phyloP scores from a whole-genome alignment of 2,888 invertebrate species.

The Cantharis nigra region DNA sequence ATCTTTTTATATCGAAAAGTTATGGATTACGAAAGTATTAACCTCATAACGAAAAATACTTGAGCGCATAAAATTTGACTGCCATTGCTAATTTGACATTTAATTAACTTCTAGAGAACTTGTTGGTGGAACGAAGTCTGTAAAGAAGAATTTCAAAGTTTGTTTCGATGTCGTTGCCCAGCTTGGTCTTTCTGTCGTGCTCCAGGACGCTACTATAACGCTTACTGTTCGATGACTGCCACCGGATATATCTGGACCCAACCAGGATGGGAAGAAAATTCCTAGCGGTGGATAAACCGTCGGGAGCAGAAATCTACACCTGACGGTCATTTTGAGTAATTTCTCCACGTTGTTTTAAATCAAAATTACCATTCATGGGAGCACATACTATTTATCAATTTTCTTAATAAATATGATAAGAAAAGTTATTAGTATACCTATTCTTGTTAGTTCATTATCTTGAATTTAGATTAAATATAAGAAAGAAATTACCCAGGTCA shows the following conservation, averaged over 20 bases:
- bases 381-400: background rate
- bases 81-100: background rate
- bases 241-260: slow-evolving; percentile 92
- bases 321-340: slow-evolving; percentile 9
- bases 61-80: background rate
- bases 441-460: background rate
- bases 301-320: slow-evolving; percentile 21
- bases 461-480: background rate
- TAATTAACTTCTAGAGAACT: slow-evolving; percentile 68
- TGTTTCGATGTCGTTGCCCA: slow-evolving; percentile 87
- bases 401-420: background rate
- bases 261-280: slow-evolving; percentile 60
- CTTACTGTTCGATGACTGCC: slow-evolving; percentile 86
- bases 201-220: slow-evolving; percentile 88
- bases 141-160: slow-evolving; percentile 87
- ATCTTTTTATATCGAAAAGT: background rate
- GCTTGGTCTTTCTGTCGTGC: slow-evolving; percentile 87
- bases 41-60: background rate
- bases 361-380: background rate
- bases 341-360: background rate
- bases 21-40: background rate
- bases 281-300: slow-evolving; percentile 37
- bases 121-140: slow-evolving; percentile 95
- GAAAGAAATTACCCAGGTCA: background rate
- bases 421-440: background rate